A percentile compares a stretch with the other conserved stretches of the same genome.
Evolutionary conservation across 1,140 invertebrate genomes (phyloP).

Genomic region (Paraescarpia echinospica): DNA sequence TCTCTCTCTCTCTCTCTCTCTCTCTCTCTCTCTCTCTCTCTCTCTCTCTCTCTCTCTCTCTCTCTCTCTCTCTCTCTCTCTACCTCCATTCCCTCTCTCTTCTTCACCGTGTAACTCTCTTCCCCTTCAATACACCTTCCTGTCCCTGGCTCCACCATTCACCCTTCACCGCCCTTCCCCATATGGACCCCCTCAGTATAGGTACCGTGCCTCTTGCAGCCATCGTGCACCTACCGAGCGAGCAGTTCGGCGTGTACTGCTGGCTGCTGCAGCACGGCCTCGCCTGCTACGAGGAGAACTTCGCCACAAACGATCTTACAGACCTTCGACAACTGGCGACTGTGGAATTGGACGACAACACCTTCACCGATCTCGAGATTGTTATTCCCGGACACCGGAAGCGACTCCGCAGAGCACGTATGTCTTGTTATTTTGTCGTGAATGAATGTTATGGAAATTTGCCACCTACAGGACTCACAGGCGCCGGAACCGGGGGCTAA

Average conservation of each 20-base stretch:
- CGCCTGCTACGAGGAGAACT: conserved; percentile 45
- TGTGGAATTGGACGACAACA: conserved; percentile 41
- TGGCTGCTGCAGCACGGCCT: conserved; percentile 44
- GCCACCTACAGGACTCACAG: no score
- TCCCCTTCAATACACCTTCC: no score
- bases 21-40: conserved; percentile 25
- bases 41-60: conserved; percentile 23
- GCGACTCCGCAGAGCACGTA: conserved; percentile 50
- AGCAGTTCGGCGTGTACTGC: conserved; percentile 32
- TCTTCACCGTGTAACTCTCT: no score
- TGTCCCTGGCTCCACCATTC: not conserved
- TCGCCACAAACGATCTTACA: conserved; percentile 41
- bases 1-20: conserved; percentile 20
- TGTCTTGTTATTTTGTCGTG: not conserved
- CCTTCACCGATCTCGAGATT: conserved; percentile 53
- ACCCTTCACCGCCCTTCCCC: not conserved
- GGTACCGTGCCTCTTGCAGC: conserved; percentile 36
- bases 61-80: conserved; percentile 14
- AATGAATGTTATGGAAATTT: no score
- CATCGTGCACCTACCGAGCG: conserved; percentile 24
- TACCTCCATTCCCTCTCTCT: no score
- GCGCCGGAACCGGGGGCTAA: no score
- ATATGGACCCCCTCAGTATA: not conserved
- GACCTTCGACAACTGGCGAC: conserved; percentile 35
- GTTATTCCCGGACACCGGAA: conserved; percentile 50